These are phyloP conservation scores for Medauroidea extradentata DNA, from an alignment of 1,140 invertebrate genomes.

Conservation along the genomic window DNA sequence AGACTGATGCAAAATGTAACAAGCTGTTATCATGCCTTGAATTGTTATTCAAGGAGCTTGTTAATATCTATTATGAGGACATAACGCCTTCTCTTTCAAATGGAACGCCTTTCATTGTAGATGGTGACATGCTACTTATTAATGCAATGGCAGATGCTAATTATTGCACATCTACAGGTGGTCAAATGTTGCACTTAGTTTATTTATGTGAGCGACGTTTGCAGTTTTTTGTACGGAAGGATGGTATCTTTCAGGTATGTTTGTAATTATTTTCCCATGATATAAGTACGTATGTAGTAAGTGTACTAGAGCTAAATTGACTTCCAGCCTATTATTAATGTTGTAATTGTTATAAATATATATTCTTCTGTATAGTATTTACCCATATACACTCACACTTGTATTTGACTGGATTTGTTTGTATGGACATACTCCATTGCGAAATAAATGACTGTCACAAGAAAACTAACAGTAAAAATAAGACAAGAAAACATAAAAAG, in stretches of 20 bases:
- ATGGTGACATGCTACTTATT: conserved; percentile 9
- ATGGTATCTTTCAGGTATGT: conserved; percentile 2
- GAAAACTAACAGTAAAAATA: no score
- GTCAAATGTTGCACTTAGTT: conserved; percentile 14
- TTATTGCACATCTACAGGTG: not conserved
- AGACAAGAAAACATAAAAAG: no score
- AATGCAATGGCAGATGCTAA: conserved; percentile 4
- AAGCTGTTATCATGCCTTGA: not conserved
- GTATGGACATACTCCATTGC: no score
- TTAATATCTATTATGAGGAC: conserved; percentile 3
- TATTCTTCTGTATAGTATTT: no score
- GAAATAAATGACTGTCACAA: no score
- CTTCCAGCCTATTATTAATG: no score
- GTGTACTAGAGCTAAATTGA: no score
- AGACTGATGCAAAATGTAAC: no score
- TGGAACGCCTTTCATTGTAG: conserved; percentile 10
- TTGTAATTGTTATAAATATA: no score
- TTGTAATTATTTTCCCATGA: not conserved
- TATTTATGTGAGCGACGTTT: conserved; percentile 13
- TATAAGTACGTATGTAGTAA: no score
- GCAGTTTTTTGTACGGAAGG: conserved; percentile 6
- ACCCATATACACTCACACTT: no score
- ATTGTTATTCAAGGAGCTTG: not conserved
- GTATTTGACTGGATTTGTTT: no score
- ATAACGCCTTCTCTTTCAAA: conserved; percentile 10